Base-by-base conservation (phyloP, 2,113 vertebrate genomes). In the Austrofundulus limnaeus region DNA sequence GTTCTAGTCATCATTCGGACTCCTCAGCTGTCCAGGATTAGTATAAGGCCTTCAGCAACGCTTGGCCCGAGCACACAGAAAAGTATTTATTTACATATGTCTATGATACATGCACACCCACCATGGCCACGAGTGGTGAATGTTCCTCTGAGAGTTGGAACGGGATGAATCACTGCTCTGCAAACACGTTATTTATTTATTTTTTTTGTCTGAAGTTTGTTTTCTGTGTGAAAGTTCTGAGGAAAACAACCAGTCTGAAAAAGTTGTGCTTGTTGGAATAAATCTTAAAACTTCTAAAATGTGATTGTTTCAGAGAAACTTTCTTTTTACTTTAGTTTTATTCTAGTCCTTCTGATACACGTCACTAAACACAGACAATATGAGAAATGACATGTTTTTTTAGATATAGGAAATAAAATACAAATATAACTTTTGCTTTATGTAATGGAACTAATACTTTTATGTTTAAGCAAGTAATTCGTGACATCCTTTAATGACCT, bases 61-160 rank as follows among this genome's bases (percentile, higher is more conserved):
- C 41, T 49, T 72, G 76, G 77, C 63, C 62, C 15, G 15, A 19
- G 51, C 10, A 28, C n/a, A 16, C 20, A 60, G 14, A 49, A 45
- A 60, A 16, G 14, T 25, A 15, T 19, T 11, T 58, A 75, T 19
- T 11, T 58, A 75, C 28, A 31, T 0, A 5, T 41, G 43, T 52
- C 49, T 62, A 28, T 62, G 47, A 61, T 39, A 41, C 68, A 43
- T 2, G 47, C 52, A 80, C 73, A 38, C 78, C 73, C 81, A 77
- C 72, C 13, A 17, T 0, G 7, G 25, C 59, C 24, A 4, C 4
- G 70, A 51, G 39, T 37, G 19, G 31, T 34, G 43, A 48, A 55
- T 12, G 16, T 48, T 66, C 43, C 17, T 24, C 39, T 20, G 19
- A 46, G 41, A 23, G 49, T 48, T 25, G 17, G 25, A 21, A 19